Evolutionary conservation across 2,113 vertebrate genomes (phyloP).

Genomic region (Nanger granti): DNA sequence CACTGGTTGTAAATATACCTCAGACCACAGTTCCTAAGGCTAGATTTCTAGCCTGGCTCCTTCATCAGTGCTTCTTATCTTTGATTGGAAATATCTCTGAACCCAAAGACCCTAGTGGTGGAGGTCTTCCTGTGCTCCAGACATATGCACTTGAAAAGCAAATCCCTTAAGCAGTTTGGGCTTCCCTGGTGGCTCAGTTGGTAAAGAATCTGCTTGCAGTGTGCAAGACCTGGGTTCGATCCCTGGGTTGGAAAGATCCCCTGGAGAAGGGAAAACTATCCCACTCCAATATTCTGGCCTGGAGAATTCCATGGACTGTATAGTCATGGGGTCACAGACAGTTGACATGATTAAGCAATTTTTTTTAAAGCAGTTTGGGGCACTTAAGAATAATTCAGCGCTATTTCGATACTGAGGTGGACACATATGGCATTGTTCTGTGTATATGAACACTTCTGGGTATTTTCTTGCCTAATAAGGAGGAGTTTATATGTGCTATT

Average conservation of each 20-base stretch:
- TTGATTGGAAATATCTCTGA: background rate
- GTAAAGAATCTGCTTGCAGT: background rate
- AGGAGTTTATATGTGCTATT: constrained; percentile 15
- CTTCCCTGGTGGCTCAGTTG: background rate
- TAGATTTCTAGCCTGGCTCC: background rate
- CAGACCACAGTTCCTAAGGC: background rate
- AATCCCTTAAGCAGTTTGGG: background rate
- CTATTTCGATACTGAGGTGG: background rate
- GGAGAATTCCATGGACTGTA: background rate
- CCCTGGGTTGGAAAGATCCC: background rate
- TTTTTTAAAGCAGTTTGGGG: background rate
- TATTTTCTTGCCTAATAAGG: constrained; percentile 41
- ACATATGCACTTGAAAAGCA: accelerated
- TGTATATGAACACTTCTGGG: background rate
- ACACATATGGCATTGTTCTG: background rate
- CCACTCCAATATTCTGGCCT: background rate
- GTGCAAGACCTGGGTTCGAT: background rate
- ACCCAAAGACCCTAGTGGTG: background rate
- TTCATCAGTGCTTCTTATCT: background rate
- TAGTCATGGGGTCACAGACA: background rate
- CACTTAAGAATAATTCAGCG: background rate
- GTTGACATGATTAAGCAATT: background rate
- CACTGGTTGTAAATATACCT: background rate
- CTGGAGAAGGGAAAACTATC: background rate
- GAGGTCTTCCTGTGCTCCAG: background rate